Conservation (phyloP, 2,797 vertebrate genomes). For the Tapirus indicus region DNA sequence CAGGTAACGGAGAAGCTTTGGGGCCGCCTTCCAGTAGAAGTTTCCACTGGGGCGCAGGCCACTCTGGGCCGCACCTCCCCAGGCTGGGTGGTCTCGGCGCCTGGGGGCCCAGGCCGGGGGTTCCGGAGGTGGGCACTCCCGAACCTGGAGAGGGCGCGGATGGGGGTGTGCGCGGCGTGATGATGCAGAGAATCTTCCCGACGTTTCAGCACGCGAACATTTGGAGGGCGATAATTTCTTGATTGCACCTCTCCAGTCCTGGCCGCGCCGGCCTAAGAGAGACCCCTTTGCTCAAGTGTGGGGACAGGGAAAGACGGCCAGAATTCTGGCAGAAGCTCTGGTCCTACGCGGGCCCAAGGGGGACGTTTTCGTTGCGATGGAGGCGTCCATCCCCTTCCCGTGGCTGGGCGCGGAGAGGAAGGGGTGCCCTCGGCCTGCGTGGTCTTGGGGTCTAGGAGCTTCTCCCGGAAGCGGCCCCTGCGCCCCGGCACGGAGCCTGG, state of each 20-base stretch:
- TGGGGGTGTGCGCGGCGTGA: rapidly evolving
- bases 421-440: too few relatives aligned
- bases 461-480: neutral
- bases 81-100: neutral
- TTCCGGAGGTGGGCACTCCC: neutral
- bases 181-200: neutral
- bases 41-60: neutral
- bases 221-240: neutral
- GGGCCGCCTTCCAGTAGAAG: neutral
- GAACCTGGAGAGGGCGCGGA: neutral
- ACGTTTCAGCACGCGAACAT: too few relatives aligned
- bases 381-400: neutral
- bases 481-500: neutral
- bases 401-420: neutral
- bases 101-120: rapidly evolving
- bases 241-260: rapidly evolving
- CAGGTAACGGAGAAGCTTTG: neutral
- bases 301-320: neutral
- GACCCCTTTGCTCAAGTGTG: neutral
- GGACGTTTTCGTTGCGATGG: neutral
- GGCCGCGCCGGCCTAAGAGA: neutral
- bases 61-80: neutral
- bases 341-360: rapidly evolving
- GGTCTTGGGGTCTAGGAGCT: neutral
- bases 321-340: neutral